Evolutionary conservation across 2,113 vertebrate species (phyloP).

Genomic region (Rhinoptilus africanus): DNA sequence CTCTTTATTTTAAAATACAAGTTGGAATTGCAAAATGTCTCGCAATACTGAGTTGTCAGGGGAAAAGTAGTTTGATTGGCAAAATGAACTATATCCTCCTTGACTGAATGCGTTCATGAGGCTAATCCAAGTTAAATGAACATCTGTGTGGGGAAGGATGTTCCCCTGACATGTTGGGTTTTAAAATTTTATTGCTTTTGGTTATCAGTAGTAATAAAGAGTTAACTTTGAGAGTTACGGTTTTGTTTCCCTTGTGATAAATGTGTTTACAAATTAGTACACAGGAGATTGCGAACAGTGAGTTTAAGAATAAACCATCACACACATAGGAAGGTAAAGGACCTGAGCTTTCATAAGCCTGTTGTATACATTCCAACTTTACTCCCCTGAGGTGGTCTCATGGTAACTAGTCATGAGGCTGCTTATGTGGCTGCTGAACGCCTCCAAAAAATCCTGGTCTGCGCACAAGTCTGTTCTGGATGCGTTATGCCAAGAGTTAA

Average conservation of each 20-base stretch:
- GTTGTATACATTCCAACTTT: background rate
- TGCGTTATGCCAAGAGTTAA: background rate
- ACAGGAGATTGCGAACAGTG: background rate
- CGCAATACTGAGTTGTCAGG: background rate
- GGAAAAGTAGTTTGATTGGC: background rate
- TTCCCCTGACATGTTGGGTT: background rate
- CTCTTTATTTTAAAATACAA: background rate
- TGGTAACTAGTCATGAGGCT: background rate
- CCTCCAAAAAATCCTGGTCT: background rate
- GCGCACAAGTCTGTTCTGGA: background rate
- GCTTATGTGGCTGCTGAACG: background rate
- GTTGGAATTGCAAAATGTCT: background rate
- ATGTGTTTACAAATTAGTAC: background rate
- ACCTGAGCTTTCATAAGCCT: background rate
- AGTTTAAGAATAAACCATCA: background rate
- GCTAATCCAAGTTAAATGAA: background rate
- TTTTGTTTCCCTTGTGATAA: background rate
- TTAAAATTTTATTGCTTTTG: background rate
- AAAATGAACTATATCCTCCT: background rate
- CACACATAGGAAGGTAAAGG: background rate
- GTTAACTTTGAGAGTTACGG: background rate
- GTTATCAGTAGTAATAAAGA: background rate
- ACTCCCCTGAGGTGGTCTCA: background rate
- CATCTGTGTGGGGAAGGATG: background rate
- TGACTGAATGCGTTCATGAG: background rate